Evolutionary conservation across 92 coral and sea anemone species (phyloP), one percentile per base, ranked within the genome.

Genomic region (Zoanthus gigantus): DNA sequence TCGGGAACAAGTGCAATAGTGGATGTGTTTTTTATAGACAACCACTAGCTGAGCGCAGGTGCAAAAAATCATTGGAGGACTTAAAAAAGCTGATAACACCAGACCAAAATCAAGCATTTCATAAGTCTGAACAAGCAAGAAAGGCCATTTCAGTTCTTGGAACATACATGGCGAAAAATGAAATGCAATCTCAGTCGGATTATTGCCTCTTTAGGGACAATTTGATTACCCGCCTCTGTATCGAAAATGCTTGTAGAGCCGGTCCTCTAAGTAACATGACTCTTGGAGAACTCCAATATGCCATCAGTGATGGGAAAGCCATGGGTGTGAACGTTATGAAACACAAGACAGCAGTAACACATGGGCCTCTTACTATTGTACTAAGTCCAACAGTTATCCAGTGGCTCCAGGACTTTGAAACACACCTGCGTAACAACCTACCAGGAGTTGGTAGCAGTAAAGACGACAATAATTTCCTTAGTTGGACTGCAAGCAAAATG

Each of bases 401-500:
- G 53, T 86, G 84, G 89, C 31, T 85, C 34, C 82, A 52, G 54
- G 79, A 71, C 11, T 85, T 85, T 85, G 71, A 73, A 13, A 85
- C 10, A 54, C 77, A 72, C 56, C 30, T 85, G 88, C 88, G 45
- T 7, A 85, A 57, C 72, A 47, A 74, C 8, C 79, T 88, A 73
- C 81, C 71, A 7, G 90, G 92, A 0, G 89, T 83, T 16, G 86
- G 86, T 16, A n/a, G 37, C 29, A 71, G 30, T 54, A 71, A 23
- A 60, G 72, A 82, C 7, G 91, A 87, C 73, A 14, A 71, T 2
- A 88, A 81, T 5, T 91, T 91, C 60, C 34, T 90, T 53, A 87
- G 85, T 77, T 87, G 77, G 72, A 4, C 88, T 9, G 90, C 75
- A 17, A 90, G 83, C 45, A 67, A 32, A 12, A 86, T 87, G 93